These are phyloP conservation scores for Rhea americana DNA, from an alignment of 2,113 vertebrate genomes.

Conservation along the genomic window DNA sequence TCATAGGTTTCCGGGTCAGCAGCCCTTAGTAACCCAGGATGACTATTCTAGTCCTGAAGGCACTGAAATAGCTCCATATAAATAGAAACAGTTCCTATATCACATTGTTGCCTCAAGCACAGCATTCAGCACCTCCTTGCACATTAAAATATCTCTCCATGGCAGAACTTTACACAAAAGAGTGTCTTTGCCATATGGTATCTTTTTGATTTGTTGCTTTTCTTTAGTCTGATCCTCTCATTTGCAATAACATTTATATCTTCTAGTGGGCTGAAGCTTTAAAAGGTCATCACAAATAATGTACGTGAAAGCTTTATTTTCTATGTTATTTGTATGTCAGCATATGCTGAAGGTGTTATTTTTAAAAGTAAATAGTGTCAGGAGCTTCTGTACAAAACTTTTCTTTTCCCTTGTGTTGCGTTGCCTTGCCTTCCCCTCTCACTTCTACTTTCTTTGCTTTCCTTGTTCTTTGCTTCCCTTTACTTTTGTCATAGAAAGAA, in stretches of 20 bases:
- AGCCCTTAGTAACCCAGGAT: slow-evolving; percentile 77
- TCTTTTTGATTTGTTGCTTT: slow-evolving; percentile 62
- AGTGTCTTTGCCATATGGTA: slow-evolving; percentile 46
- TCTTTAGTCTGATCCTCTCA: slow-evolving; percentile 58
- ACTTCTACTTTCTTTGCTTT: too few relatives aligned
- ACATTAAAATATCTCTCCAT: slow-evolving; percentile 61
- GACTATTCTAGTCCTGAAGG: slow-evolving; percentile 78
- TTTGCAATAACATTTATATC: slow-evolving; percentile 30
- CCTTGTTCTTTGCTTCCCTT: not conserved
- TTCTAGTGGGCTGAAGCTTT: slow-evolving; percentile 54
- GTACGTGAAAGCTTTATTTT: slow-evolving; percentile 30
- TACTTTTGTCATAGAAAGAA: not conserved
- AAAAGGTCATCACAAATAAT: slow-evolving; percentile 67
- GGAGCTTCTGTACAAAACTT: not conserved
- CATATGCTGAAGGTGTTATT: slow-evolving; percentile 34
- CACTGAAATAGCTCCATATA: slow-evolving; percentile 80
- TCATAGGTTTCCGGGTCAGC: slow-evolving; percentile 89
- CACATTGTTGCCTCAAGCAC: slow-evolving; percentile 71
- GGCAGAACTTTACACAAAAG: slow-evolving; percentile 60
- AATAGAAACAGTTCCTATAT: slow-evolving; percentile 78
- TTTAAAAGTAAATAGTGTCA: slow-evolving; percentile 6
- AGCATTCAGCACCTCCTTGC: slow-evolving; percentile 68
- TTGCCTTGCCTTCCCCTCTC: too few relatives aligned
- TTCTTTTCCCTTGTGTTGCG: not conserved
- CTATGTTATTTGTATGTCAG: slow-evolving; percentile 15